A percentile compares a stretch with the other conserved stretches of the same genome.
Conservation (phyloP, 2,797 vertebrate species). For the Dicrostonyx torquatus region DNA sequence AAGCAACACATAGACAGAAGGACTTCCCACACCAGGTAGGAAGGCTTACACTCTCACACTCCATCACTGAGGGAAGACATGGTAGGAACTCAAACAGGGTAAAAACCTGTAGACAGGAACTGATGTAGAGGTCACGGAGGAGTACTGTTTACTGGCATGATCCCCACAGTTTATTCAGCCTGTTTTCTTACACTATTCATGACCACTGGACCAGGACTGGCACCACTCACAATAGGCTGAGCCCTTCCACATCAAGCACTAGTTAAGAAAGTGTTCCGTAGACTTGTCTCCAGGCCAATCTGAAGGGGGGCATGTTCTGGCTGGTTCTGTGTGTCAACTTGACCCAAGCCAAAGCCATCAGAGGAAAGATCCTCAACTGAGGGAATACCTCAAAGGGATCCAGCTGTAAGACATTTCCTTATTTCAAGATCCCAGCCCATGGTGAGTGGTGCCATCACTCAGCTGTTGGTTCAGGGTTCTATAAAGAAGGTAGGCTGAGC, state of each 20-base stretch:
- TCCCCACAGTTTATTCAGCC: not conserved
- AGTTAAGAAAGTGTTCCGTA: not conserved
- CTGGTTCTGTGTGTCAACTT: not conserved
- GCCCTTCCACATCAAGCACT: not conserved
- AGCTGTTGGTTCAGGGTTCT: not conserved
- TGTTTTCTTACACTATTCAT: not conserved
- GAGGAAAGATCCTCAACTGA: not conserved
- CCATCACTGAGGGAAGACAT: not conserved
- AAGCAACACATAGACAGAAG: too few species aligned
- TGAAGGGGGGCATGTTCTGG: not conserved
- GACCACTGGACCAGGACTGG: not conserved
- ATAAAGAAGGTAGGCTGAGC: not conserved
- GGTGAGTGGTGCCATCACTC: not conserved
- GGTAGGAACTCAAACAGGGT: not conserved
- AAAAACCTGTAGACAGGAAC: not conserved
- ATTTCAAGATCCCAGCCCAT: not conserved
- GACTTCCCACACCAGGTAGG: too few species aligned
- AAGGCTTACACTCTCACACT: not conserved
- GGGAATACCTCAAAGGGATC: not conserved
- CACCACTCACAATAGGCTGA: not conserved
- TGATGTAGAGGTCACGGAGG: not conserved
- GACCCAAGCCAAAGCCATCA: not conserved
- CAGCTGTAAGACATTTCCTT: not conserved
- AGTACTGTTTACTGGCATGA: too few species aligned
- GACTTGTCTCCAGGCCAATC: not conserved